Percentiles rank a stretch among this genome's conserved stretches.
Conservation (phyloP, 92 coral and sea anemone genomes). For the Palythoa grandis region DNA sequence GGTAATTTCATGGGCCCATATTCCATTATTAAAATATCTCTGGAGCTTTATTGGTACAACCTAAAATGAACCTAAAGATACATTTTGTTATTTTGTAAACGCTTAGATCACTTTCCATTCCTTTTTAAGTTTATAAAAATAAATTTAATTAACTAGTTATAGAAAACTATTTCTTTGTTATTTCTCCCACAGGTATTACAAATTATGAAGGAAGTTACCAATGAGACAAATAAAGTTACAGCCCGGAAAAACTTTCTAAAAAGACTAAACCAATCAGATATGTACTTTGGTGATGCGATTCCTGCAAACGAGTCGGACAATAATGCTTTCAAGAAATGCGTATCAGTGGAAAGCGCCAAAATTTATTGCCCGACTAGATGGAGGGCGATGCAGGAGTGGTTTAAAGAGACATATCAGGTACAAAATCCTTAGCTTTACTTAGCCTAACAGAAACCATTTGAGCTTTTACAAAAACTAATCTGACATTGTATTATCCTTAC, state of each 20-base stretch:
- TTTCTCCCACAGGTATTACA: slow-evolving; percentile 47
- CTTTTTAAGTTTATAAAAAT: no score
- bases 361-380: slow-evolving; percentile 85
- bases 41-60: no score
- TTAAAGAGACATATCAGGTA: slow-evolving; percentile 82
- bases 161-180: neutral
- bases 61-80: no score
- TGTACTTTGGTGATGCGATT: slow-evolving; percentile 71
- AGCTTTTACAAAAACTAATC: no score
- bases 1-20: no score
- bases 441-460: no score
- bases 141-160: no score
- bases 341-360: slow-evolving; percentile 62
- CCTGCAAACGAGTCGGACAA: slow-evolving; percentile 83
- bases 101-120: no score
- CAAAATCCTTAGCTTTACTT: neutral
- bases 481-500: no score
- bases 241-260: slow-evolving; percentile 66
- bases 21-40: no score
- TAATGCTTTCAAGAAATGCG: slow-evolving; percentile 69
- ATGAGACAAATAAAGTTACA: slow-evolving; percentile 55
- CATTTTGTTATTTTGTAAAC: no score
- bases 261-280: slow-evolving; percentile 67
- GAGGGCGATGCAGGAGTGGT: slow-evolving; percentile 91
- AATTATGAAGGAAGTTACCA: slow-evolving; percentile 69